A percentile compares a stretch with the other conserved stretches of the same genome.
Conservation (phyloP, 2,888 invertebrate species). For the Andrena minutula region DNA sequence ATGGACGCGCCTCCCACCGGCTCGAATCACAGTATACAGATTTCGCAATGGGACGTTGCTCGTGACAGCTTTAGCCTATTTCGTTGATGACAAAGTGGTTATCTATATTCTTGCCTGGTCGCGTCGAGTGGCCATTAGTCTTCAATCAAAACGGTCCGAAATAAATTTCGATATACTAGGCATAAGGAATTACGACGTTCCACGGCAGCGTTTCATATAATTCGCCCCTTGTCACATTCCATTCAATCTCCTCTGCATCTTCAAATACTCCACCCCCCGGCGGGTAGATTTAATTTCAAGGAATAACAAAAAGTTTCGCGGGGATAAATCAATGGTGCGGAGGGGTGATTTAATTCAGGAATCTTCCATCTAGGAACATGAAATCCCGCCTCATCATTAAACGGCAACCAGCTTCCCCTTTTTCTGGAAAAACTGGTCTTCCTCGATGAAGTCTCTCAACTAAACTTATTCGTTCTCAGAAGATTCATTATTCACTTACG, state of each 20-base stretch:
- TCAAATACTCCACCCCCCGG: neutral
- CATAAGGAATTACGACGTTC: constrained; percentile 22
- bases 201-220: neutral
- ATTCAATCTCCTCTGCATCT: neutral
- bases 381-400: too few species aligned
- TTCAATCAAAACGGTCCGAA: constrained; percentile 34
- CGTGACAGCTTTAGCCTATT: constrained; percentile 57
- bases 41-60: constrained; percentile 47
- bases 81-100: constrained; percentile 61
- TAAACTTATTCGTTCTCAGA: too few species aligned
- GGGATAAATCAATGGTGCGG: too few species aligned
- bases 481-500: too few species aligned
- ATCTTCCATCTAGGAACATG: too few species aligned
- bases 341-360: too few species aligned
- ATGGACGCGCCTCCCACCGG: constrained; percentile 32
- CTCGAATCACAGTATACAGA: constrained; percentile 52
- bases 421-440: too few species aligned
- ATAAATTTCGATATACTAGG: constrained; percentile 27
- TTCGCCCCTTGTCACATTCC: neutral
- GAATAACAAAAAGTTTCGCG: too few species aligned
- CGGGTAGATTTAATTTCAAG: too few species aligned
- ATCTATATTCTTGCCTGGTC: constrained; percentile 49
- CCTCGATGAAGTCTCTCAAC: too few species aligned
- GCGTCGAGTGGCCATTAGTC: constrained; percentile 54
- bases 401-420: too few species aligned